phyloP scores from a whole-genome alignment of 2,797 vertebrate genomes.

The Clarias platycephalus region DNA sequence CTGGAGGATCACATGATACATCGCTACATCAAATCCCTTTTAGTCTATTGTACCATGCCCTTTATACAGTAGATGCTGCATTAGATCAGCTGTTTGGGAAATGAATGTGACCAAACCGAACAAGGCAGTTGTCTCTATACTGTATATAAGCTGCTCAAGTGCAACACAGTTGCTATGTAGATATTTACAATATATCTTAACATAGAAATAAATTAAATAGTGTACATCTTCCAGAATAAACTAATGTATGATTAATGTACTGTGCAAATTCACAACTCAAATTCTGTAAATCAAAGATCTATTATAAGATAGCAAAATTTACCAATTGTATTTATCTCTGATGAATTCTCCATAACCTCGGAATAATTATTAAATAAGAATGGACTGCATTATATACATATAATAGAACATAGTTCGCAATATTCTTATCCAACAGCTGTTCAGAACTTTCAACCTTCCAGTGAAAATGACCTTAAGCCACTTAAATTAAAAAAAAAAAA shows the following conservation, averaged over 20 bases:
- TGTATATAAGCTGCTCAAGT: slow-evolving; percentile 61
- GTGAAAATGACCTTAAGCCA: slow-evolving; percentile 6
- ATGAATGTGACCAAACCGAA: slow-evolving; percentile 39
- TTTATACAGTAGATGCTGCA: slow-evolving; percentile 4
- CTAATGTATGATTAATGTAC: slow-evolving; percentile 9
- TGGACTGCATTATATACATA: not conserved
- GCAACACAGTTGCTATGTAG: slow-evolving; percentile 43
- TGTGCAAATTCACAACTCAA: not conserved
- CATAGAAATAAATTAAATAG: not conserved
- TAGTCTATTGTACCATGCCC: not conserved
- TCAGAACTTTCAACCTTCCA: not conserved
- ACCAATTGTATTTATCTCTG: not conserved
- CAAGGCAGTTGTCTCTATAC: slow-evolving; percentile 42
- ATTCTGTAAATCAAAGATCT: not conserved
- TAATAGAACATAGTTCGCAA: not conserved
- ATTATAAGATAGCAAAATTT: no score
- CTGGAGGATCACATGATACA: not conserved
- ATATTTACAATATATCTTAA: slow-evolving; percentile 12
- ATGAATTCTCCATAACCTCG: not conserved
- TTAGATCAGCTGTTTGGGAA: slow-evolving; percentile 55
- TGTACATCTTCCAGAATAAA: not conserved
- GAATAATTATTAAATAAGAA: not conserved
- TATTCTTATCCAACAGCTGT: not conserved
- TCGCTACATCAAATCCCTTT: not conserved
- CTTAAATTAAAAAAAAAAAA: not conserved